Evolutionary conservation across 2,113 vertebrate species (phyloP), one percentile per base, ranked within the genome.

Genomic region (Mesitornis unicolor): DNA sequence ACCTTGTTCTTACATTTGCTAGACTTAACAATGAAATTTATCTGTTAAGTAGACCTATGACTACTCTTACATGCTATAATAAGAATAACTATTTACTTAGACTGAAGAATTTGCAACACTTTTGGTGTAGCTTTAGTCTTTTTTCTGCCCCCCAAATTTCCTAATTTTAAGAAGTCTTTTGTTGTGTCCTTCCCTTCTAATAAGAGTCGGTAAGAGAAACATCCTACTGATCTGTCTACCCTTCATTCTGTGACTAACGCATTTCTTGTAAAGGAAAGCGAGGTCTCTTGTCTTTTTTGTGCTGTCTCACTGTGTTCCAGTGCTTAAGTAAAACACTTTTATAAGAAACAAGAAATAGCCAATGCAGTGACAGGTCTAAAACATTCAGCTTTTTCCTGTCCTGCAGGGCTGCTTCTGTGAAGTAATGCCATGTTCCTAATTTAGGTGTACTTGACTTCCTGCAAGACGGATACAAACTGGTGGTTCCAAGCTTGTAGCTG

Each of bases 131-230:
- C 54, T 91, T 48, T 40, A 31, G 26, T 29, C 24, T 35, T 36
- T 5, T 21, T 38, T 42, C n/a, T 12, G 8, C 13, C 26, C 25
- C 5, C 9, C 8, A 16, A 14, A 10, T 1, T 3, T 71, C 7
- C 53, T 57, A 25, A 11, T 31, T 64, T 36, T 5, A 40, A 25
- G 51, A 29, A 14, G n/a, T 9, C 40, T 5, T 48, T 53, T 36
- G 13, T 36, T 75, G 47, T 1, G 0, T 50, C 29, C 9, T 38
- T 2, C 38, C 29, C 9, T 38, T 2, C 38, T 60, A 51, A 36
- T 20, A 50, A 60, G 15, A 5, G 28, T 40, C 50, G n/a, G 28
- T 38, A 68, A 73, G 21, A 16, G 77, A 81, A 73, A 40, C 14
- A 40, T 61, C 18, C 26, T 40, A 36, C 13, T 33, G 29, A 9